Conservation (phyloP, 2,888 invertebrate species). For the Erpobdella octoculata region DNA sequence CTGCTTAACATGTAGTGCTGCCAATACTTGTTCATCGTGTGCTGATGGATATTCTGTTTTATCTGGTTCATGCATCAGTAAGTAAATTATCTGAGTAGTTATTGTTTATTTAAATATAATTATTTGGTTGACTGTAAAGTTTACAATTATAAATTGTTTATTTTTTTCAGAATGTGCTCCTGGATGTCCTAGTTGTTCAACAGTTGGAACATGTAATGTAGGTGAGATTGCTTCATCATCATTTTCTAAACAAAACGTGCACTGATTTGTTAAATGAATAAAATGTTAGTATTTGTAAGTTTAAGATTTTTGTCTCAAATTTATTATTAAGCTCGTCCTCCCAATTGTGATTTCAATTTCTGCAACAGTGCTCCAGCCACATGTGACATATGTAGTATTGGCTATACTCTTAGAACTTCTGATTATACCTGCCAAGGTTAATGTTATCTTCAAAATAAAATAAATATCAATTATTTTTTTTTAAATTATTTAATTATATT, state of each 20-base stretch:
- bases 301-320: background rate
- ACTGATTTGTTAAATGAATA: background rate
- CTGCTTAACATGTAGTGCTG: background rate
- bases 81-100: background rate
- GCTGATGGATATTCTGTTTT: background rate
- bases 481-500: no score
- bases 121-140: background rate
- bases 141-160: background rate
- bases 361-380: background rate
- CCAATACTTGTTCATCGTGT: background rate
- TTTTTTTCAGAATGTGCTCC: conserved; percentile 18
- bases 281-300: background rate
- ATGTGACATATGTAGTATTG: conserved; percentile 23
- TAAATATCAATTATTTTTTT: no score
- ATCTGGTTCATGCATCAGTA: background rate
- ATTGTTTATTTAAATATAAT: background rate
- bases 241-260: background rate
- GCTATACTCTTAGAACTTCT: conserved; percentile 4
- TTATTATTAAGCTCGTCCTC: background rate
- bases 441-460: no score
- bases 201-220: background rate
- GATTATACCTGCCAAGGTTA: no score
- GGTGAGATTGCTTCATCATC: background rate
- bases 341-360: conserved; percentile 6
- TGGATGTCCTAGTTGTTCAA: background rate